Conservation (phyloP, 1,140 invertebrate species). For the Leptinotarsa lineolata region DNA sequence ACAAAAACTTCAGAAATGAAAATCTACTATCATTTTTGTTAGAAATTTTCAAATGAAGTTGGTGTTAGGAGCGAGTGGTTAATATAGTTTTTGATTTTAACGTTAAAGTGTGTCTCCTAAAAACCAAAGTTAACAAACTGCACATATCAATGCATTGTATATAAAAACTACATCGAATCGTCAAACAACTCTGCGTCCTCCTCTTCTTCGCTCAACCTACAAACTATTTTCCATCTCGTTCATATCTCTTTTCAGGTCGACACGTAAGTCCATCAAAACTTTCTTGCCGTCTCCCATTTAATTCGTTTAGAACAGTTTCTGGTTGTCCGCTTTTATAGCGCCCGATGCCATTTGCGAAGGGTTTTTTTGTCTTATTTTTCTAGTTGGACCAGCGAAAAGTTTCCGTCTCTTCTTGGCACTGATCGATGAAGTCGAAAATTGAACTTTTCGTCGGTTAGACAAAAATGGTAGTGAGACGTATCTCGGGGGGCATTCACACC, state of each 20-base stretch:
- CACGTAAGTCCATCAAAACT: constrained; percentile 10
- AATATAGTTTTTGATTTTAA: too few species aligned
- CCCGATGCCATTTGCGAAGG: background rate
- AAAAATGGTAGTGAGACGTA: background rate
- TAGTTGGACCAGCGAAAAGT: constrained; percentile 2
- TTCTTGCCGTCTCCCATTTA: background rate
- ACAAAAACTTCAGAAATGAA: too few species aligned
- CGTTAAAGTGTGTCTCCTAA: too few species aligned
- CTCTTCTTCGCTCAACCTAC: too few species aligned
- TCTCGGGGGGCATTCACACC: background rate
- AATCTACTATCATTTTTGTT: too few species aligned
- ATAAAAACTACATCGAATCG: too few species aligned
- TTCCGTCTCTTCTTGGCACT: constrained; percentile 11
- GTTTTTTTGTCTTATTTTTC: constrained; percentile 19
- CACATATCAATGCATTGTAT: too few species aligned
- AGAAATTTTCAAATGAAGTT: too few species aligned
- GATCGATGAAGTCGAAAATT: constrained; percentile 24
- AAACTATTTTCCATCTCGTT: too few species aligned
- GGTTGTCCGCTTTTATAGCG: constrained; percentile 16
- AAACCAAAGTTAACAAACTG: too few species aligned
- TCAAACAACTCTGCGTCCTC: too few species aligned
- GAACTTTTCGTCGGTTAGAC: constrained; percentile 14
- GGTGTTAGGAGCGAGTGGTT: too few species aligned
- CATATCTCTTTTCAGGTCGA: background rate
- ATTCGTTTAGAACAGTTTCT: constrained; percentile 21